Conservation (phyloP, 2,113 vertebrate species). For the Tyto alba region DNA sequence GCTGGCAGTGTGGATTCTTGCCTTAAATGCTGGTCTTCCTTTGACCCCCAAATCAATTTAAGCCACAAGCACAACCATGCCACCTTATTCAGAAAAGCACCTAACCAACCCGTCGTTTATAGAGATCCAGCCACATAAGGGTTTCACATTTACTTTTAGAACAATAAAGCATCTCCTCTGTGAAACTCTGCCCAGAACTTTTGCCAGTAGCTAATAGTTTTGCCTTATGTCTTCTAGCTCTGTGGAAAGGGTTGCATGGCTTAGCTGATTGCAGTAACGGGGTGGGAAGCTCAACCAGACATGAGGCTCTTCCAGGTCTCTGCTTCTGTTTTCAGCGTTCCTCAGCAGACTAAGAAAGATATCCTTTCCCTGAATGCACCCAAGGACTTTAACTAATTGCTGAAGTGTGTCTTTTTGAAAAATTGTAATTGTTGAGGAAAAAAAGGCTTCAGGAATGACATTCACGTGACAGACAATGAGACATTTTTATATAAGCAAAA, state of each 20-base stretch:
- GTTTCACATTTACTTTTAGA: background rate
- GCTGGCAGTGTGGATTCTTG: fast-evolving
- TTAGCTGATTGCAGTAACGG: too few species aligned
- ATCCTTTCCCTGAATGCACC: background rate
- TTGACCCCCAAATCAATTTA: background rate
- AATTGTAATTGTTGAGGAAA: background rate
- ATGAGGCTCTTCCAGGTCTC: background rate
- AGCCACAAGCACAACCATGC: background rate
- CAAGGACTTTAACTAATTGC: background rate
- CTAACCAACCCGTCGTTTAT: background rate
- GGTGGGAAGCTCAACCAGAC: background rate
- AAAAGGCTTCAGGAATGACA: background rate
- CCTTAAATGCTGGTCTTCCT: fast-evolving
- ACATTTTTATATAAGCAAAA: background rate
- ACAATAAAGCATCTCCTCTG: background rate
- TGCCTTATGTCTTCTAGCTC: background rate
- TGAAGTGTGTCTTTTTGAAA: background rate
- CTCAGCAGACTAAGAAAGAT: background rate
- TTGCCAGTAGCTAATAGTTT: background rate
- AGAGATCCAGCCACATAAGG: background rate
- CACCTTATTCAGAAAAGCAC: too few species aligned
- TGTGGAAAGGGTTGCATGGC: background rate
- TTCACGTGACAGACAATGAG: background rate
- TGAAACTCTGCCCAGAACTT: background rate
- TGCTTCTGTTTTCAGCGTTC: background rate